A percentile compares a stretch with the other conserved stretches of the same genome.
Evolutionary conservation across 2,113 vertebrate species (phyloP).

Genomic region (Tricholaema leucomelas): DNA sequence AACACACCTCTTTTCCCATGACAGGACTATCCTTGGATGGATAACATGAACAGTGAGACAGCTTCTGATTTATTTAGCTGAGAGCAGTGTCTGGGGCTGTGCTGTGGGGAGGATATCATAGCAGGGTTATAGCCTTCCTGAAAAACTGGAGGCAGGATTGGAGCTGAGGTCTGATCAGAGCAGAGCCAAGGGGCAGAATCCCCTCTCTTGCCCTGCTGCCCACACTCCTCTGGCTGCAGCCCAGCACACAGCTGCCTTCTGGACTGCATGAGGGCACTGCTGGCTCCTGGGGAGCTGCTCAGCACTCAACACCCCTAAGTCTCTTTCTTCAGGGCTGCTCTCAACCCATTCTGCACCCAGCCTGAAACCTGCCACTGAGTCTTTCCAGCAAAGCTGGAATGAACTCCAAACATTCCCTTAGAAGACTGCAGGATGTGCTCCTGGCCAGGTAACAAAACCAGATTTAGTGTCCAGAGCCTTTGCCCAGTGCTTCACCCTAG

Average conservation of each 20-base stretch:
- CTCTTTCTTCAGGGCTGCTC: too few species aligned
- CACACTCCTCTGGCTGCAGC: too few species aligned
- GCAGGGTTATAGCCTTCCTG: background rate
- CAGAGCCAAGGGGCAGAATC: too few species aligned
- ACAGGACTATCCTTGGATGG: background rate
- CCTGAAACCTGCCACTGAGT: background rate
- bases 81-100: background rate
- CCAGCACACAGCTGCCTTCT: too few species aligned
- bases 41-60: background rate
- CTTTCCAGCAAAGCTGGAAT: background rate
- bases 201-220: too few species aligned
- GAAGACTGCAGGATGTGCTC: background rate
- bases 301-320: too few species aligned
- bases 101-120: background rate
- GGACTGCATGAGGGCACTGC: too few species aligned
- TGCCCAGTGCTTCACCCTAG: background rate
- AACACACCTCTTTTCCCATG: background rate
- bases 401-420: background rate
- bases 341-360: too few species aligned
- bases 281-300: too few species aligned
- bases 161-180: too few species aligned
- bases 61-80: background rate
- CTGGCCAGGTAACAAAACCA: background rate
- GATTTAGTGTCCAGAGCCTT: background rate
- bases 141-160: background rate